phyloP scores from a whole-genome alignment of 2,113 vertebrate species.

The Mystacornis crossleyi region DNA sequence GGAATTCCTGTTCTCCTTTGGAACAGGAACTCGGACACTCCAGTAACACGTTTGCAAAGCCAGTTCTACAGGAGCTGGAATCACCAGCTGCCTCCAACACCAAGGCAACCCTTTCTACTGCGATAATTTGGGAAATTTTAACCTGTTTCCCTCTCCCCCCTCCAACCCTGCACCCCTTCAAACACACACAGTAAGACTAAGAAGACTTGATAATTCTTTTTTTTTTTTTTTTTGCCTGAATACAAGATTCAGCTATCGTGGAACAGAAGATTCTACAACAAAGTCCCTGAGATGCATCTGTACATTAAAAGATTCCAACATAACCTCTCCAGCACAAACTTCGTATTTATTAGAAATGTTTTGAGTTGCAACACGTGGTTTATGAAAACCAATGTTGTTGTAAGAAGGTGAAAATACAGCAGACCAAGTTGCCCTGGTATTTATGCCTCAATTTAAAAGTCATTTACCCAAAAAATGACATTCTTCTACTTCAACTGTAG shows the following conservation, averaged over 20 bases:
- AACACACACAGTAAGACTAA: not conserved
- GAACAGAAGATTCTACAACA: not conserved
- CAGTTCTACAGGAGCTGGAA: not conserved
- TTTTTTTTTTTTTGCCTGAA: not conserved
- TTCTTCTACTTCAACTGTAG: not conserved
- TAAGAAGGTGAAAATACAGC: constrained; percentile 23
- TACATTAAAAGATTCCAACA: constrained; percentile 24
- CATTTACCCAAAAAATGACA: not conserved
- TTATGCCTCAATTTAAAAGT: not conserved
- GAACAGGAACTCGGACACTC: not conserved
- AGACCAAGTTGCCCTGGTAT: not conserved
- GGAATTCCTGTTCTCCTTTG: not conserved
- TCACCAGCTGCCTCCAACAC: not conserved
- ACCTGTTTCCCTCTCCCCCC: not conserved
- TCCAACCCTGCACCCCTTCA: not conserved
- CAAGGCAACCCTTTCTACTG: not conserved
- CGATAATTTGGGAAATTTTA: not conserved
- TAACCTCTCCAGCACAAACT: constrained; percentile 39
- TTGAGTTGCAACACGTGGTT: not conserved
- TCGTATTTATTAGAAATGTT: constrained; percentile 11
- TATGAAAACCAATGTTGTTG: not conserved
- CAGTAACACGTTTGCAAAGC: not conserved
- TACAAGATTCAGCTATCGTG: not conserved
- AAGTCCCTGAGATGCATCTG: constrained; percentile 45
- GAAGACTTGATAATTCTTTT: not conserved